These are phyloP conservation scores for Cylloceria caligata DNA, from an alignment of 2,888 invertebrate genomes.

Conservation along the genomic window DNA sequence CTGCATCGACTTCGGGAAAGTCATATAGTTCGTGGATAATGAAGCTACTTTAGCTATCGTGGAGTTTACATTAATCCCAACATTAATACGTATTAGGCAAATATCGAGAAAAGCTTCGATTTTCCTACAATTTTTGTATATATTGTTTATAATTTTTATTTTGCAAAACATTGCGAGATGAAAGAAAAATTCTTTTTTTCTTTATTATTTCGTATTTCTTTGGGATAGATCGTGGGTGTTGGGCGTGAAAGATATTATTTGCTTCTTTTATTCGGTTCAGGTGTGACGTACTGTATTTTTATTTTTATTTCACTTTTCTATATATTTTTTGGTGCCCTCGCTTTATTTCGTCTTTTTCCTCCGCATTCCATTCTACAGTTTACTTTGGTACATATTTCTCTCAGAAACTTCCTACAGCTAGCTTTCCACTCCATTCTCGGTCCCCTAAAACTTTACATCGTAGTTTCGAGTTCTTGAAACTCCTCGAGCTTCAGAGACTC, in stretches of 20 bases:
- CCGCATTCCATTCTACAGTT: slow-evolving; percentile 12
- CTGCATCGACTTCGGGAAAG: not conserved
- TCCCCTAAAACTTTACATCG: slow-evolving; percentile 53
- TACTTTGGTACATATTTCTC: slow-evolving; percentile 36
- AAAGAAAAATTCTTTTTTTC: not conserved
- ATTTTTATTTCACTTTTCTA: slow-evolving; percentile 27
- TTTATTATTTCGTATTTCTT: not conserved
- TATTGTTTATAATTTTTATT: not conserved
- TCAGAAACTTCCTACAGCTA: slow-evolving; percentile 49
- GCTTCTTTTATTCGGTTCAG: not conserved
- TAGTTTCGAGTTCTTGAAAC: slow-evolving; percentile 44
- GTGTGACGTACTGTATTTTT: not conserved
- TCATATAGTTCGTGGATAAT: not conserved
- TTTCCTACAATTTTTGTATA: not conserved
- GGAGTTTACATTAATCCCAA: slow-evolving; percentile 1
- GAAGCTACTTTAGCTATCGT: slow-evolving; percentile 11
- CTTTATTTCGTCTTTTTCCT: slow-evolving; percentile 24
- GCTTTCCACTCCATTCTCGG: slow-evolving; percentile 32
- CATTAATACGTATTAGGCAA: slow-evolving; percentile 18
- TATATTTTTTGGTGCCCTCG: slow-evolving; percentile 2
- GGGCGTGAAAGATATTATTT: not conserved
- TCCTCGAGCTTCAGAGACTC: slow-evolving; percentile 25
- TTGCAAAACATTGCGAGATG: not conserved
- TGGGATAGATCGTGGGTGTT: not conserved
- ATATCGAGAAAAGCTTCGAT: not conserved